Base-by-base conservation (phyloP, 92 coral and sea anemone genomes). In the Chrysogorgia sp. region DNA sequence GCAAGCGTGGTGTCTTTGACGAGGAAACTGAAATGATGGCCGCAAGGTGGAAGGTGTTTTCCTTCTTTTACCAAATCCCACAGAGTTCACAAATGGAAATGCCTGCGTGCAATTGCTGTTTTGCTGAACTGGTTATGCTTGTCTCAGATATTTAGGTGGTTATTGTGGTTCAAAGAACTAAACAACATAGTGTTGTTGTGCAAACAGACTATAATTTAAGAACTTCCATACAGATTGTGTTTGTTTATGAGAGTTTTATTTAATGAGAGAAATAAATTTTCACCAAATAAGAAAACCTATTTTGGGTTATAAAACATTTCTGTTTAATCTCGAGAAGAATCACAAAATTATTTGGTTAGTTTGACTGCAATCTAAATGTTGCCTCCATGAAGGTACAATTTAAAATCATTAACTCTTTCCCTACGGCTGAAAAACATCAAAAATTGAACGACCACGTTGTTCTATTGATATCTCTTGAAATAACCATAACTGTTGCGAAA, bases 41-140 rank as follows among this genome's bases (percentile, higher is more conserved):
- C n/a, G n/a, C n/a, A n/a, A n/a, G n/a, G n/a, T 58, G 64, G 64
- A 22, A 26, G 13, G 22, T 58, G 31, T 58, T 58, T 58, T 22
- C 30, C 31, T 26, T n/a, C 0, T 26, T 20, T 58, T n/a, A 58
- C 30, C 64, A 58, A 58, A 58, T 58, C 13, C 64, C 64, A 58
- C 33, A 58, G 31, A 20, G 30, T 58, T 3, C 28, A 22, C 64
- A 58, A 58, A 58, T 3, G 6, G 31, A 58, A 22, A 58, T 58
- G 25, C 64, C 64, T 58, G 14, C 31, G 14, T 58, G 64, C 64
- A 26, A 26, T 25, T 15, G 64, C 14, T 58, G 64, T 19, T 58
- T 58, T 58, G 30, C 64, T 22, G 64, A 58, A 58, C 31, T 58
- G 4, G 31, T 58, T 20, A 20, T 23, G 64, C 14, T 49, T 49